phyloP scores from a whole-genome alignment of 2,888 invertebrate genomes.

The Macaria liturata region DNA sequence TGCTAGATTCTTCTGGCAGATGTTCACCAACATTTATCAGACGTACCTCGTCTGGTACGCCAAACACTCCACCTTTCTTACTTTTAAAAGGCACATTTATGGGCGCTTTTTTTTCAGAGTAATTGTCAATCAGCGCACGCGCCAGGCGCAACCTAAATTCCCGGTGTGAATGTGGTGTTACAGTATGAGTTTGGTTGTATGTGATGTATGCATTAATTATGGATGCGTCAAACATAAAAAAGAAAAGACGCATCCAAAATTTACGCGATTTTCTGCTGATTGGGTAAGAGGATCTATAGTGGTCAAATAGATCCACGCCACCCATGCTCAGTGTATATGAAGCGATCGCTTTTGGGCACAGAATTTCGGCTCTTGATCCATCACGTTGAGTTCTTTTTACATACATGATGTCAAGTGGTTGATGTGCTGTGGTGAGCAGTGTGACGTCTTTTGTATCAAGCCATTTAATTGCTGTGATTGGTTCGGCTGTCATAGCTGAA shows the following conservation, averaged over 20 bases:
- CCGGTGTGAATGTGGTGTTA: constrained; percentile 23
- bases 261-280: constrained; percentile 27
- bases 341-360: constrained; percentile 31
- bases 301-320: constrained; percentile 29
- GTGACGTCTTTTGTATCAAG: constrained; percentile 38
- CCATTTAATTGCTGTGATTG: constrained; percentile 42
- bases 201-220: constrained; percentile 37
- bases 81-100: constrained; percentile 26
- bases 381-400: constrained; percentile 33
- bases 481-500: constrained; percentile 39
- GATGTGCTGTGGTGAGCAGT: constrained; percentile 40
- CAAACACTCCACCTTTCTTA: constrained; percentile 37
- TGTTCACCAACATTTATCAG: constrained; percentile 42
- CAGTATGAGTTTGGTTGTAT: constrained; percentile 30
- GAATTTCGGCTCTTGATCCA: constrained; percentile 28
- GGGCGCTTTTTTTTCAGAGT: constrained; percentile 16
- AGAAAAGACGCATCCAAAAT: constrained; percentile 29
- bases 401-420: constrained; percentile 31
- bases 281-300: constrained; percentile 21
- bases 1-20: constrained; percentile 37
- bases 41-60: constrained; percentile 45
- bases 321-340: constrained; percentile 33
- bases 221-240: constrained; percentile 34
- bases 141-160: constrained; percentile 36
- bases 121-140: constrained; percentile 17